These are phyloP conservation scores for Patella vulgata DNA, from an alignment of 1,140 invertebrate species.

Conservation along the genomic window DNA sequence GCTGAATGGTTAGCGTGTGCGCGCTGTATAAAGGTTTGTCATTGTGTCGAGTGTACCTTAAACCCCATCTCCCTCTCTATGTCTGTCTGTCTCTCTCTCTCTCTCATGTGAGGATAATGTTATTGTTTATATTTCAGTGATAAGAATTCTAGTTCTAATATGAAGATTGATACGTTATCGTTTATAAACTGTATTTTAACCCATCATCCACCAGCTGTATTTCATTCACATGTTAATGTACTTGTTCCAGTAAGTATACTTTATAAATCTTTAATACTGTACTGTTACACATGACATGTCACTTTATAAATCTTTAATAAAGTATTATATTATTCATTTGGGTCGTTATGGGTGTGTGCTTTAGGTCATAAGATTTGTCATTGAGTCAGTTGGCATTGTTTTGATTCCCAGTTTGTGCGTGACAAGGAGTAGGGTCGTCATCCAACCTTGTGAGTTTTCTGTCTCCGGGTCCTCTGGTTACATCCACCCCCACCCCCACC, in stretches of 20 bases:
- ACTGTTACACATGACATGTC: not conserved
- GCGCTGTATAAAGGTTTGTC: too few species aligned
- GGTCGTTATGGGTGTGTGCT: not conserved
- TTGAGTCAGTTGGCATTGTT: too few species aligned
- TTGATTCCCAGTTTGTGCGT: too few species aligned
- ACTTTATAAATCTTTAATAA: not conserved
- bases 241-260: constrained; percentile 76
- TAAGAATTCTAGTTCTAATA: constrained; percentile 94
- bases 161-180: constrained; percentile 97
- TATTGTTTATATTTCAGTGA: constrained; percentile 72
- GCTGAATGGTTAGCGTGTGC: too few species aligned
- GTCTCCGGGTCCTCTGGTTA: not conserved
- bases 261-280: not conserved
- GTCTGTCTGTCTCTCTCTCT: too few species aligned
- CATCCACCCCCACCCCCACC: not conserved
- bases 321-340: not conserved
- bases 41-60: too few species aligned
- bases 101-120: too few species aligned
- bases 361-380: too few species aligned
- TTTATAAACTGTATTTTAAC: constrained; percentile 90
- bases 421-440: too few species aligned
- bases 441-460: too few species aligned
- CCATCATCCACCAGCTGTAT: constrained; percentile 82
- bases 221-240: constrained; percentile 81
- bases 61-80: too few species aligned